Percentiles rank a stretch among this genome's conserved stretches.
Conservation (phyloP, 2,888 invertebrate species). For the Plusia festucae region DNA sequence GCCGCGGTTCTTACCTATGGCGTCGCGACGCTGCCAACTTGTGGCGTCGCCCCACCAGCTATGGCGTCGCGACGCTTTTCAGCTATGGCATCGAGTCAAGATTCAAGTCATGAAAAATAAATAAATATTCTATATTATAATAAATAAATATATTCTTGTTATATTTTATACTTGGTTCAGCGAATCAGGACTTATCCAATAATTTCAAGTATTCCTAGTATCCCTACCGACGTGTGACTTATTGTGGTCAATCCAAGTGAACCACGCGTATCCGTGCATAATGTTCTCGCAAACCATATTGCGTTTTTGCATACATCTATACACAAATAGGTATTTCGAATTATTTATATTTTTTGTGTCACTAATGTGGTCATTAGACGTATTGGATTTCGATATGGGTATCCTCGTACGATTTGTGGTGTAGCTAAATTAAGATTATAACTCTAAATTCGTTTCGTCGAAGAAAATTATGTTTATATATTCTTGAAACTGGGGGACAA, state of each 20-base stretch:
- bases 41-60: too few species aligned
- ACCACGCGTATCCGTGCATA: constrained; percentile 71
- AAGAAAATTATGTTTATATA: not conserved
- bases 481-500: not conserved
- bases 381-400: constrained; percentile 50
- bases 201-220: not conserved
- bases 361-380: constrained; percentile 57
- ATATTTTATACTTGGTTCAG: not conserved
- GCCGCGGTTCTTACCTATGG: too few species aligned
- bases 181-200: constrained; percentile 9
- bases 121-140: not conserved
- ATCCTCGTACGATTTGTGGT: constrained; percentile 24
- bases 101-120: not conserved
- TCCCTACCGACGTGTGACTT: constrained; percentile 68
- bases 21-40: too few species aligned
- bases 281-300: constrained; percentile 67
- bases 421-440: constrained; percentile 19
- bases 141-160: too few species aligned
- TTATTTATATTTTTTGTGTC: constrained; percentile 55
- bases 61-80: too few species aligned
- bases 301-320: constrained; percentile 71
- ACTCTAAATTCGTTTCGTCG: not conserved
- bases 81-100: too few species aligned
- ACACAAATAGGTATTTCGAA: constrained; percentile 45
- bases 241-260: constrained; percentile 65